Conservation (phyloP, 2,113 vertebrate genomes). For the Sceloporus undulatus region DNA sequence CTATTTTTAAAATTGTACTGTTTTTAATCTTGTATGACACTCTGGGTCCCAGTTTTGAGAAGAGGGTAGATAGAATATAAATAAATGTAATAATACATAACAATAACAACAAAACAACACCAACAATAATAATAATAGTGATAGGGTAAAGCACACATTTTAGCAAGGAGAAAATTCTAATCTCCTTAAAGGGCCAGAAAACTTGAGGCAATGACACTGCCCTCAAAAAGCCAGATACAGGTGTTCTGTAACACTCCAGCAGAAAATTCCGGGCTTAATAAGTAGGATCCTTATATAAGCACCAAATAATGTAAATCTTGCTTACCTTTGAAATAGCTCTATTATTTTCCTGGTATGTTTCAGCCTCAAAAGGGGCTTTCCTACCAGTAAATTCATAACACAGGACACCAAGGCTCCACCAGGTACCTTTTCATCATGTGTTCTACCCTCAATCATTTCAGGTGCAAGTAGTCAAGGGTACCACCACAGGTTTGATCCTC, state of each 20-base stretch:
- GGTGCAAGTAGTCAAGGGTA: slow-evolving; percentile 95
- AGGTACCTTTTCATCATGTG: slow-evolving; percentile 97
- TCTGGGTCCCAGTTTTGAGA: too few species aligned
- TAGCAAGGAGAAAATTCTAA: background rate
- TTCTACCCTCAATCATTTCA: slow-evolving; percentile 97
- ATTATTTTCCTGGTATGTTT: slow-evolving; percentile 92
- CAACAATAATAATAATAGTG: background rate
- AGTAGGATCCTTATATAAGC: background rate
- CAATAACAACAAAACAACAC: too few species aligned
- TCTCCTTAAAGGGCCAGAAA: background rate
- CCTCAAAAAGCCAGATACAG: background rate
- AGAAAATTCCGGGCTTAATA: background rate
- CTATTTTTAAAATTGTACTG: too few species aligned
- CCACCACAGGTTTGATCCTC: slow-evolving; percentile 95
- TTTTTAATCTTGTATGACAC: too few species aligned
- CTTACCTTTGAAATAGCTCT: slow-evolving; percentile 92
- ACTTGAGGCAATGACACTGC: background rate
- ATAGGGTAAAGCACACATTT: background rate
- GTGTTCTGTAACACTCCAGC: background rate
- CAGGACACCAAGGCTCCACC: slow-evolving; percentile 95
- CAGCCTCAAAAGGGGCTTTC: slow-evolving; percentile 94
- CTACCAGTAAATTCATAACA: slow-evolving; percentile 96
- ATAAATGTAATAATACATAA: too few species aligned
- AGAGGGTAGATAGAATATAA: too few species aligned
- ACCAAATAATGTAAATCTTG: background rate